phyloP scores from a whole-genome alignment of 2,113 vertebrate genomes.

The Anseranas semipalmata region DNA sequence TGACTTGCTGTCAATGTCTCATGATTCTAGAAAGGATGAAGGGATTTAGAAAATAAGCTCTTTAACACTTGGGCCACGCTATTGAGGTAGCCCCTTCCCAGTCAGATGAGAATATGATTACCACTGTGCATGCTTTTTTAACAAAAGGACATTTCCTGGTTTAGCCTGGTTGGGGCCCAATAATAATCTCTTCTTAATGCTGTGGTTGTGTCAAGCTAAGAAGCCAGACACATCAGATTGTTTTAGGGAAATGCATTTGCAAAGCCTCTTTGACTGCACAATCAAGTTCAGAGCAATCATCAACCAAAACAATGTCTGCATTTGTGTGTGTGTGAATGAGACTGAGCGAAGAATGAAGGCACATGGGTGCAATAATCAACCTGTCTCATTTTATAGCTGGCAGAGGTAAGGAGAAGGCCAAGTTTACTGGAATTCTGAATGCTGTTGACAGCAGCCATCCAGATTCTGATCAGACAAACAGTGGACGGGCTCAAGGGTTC shows the following conservation, averaged over 20 bases:
- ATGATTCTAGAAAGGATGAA: slow-evolving; percentile 85
- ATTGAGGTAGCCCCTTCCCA: slow-evolving; percentile 69
- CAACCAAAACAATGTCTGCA: neutral
- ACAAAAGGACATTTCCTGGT: neutral
- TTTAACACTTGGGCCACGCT: slow-evolving; percentile 77
- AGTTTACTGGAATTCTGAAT: neutral
- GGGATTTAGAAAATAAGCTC: slow-evolving; percentile 87
- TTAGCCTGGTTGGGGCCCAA: neutral
- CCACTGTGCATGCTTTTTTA: neutral
- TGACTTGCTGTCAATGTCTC: slow-evolving; percentile 93
- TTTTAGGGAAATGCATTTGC: slow-evolving; percentile 6
- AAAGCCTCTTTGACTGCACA: neutral
- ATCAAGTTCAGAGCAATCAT: neutral
- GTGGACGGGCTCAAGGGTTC: neutral
- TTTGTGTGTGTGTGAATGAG: neutral
- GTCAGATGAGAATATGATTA: slow-evolving; percentile 23
- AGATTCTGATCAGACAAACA: neutral
- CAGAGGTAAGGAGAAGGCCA: neutral
- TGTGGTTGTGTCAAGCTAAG: neutral
- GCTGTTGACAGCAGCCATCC: neutral
- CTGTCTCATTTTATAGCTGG: neutral
- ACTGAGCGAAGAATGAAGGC: neutral
- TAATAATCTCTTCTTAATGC: neutral
- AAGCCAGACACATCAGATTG: neutral
- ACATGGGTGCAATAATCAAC: neutral